These are phyloP conservation scores for Chelidonichthys spinosus DNA, from an alignment of 2,797 vertebrate genomes.

Conservation along the genomic window DNA sequence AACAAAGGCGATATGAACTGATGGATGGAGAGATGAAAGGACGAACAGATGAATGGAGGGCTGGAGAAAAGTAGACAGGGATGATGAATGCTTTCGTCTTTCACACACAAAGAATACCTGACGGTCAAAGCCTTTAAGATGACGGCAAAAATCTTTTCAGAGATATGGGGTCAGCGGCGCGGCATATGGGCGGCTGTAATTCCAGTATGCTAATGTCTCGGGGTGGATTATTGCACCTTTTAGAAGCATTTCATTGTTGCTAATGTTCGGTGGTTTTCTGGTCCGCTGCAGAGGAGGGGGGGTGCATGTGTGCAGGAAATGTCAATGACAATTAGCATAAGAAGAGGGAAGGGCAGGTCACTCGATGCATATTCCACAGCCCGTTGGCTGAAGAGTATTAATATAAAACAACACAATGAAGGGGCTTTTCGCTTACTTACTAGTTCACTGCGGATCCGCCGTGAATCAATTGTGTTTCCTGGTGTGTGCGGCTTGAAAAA, in stretches of 20 bases:
- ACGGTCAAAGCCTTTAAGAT: conserved; percentile 54
- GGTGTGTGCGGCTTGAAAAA: conserved; percentile 52
- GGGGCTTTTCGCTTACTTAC: conserved; percentile 33
- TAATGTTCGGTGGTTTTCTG: conserved; percentile 69
- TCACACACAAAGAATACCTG: conserved; percentile 68
- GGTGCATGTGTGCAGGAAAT: conserved; percentile 63
- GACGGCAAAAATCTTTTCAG: conserved; percentile 52
- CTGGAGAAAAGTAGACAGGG: conserved; percentile 71
- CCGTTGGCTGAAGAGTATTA: conserved; percentile 76
- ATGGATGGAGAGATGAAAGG: conserved; percentile 79
- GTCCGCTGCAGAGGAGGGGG: conserved; percentile 60
- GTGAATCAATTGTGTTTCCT: conserved; percentile 55
- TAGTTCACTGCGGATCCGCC: conserved; percentile 54
- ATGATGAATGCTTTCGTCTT: conserved; percentile 70
- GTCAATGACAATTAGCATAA: conserved; percentile 82
- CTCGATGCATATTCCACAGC: conserved; percentile 76
- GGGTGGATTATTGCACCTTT: conserved; percentile 57
- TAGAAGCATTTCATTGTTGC: conserved; percentile 60
- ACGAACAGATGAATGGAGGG: conserved; percentile 75
- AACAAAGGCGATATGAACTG: conserved; percentile 74
- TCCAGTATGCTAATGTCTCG: conserved; percentile 44
- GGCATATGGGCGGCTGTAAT: conserved; percentile 43
- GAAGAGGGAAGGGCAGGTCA: conserved; percentile 78
- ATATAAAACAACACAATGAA: conserved; percentile 79
- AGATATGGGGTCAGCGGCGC: conserved; percentile 30